Evolutionary conservation across 2,113 vertebrate species (phyloP).

Genomic region (Ascaphus truei): DNA sequence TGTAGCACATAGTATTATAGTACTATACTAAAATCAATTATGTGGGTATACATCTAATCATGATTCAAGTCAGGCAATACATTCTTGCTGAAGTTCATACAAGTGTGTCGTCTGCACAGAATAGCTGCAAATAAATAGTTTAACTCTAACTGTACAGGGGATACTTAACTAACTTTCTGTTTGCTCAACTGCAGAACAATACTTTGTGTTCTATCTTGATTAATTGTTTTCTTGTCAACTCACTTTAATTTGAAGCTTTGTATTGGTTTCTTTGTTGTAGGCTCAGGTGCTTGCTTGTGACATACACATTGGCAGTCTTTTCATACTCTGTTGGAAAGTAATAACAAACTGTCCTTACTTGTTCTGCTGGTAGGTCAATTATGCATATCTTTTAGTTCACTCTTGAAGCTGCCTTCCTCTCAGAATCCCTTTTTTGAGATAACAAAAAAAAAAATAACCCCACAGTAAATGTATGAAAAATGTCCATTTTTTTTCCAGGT

Average conservation of each 20-base stretch:
- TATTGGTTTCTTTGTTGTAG: conserved; percentile 16
- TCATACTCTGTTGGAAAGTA: conserved; percentile 20
- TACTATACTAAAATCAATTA: no score
- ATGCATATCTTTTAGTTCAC: background rate
- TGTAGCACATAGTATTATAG: no score
- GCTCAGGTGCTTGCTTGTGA: conserved; percentile 7
- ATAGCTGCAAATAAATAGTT: no score
- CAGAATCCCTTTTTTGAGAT: no score
- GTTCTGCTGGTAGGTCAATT: conserved; percentile 7
- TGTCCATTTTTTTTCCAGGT: no score
- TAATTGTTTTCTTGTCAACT: conserved; percentile 20
- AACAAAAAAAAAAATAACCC: no score
- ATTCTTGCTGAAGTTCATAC: no score
- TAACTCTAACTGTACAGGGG: conserved; percentile 5
- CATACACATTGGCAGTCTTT: conserved; percentile 25
- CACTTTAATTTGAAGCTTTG: conserved; percentile 16
- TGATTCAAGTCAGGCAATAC: no score
- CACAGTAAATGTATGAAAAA: no score
- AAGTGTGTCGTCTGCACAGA: no score
- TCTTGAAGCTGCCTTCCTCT: background rate
- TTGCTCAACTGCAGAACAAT: conserved; percentile 20
- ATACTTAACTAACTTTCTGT: conserved; percentile 5
- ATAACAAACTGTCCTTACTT: conserved; percentile 21
- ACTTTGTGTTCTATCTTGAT: conserved; percentile 13
- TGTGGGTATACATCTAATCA: no score